Evolutionary conservation across 2,113 vertebrate genomes (phyloP).

Genomic region (Oryctolagus cuniculus): DNA sequence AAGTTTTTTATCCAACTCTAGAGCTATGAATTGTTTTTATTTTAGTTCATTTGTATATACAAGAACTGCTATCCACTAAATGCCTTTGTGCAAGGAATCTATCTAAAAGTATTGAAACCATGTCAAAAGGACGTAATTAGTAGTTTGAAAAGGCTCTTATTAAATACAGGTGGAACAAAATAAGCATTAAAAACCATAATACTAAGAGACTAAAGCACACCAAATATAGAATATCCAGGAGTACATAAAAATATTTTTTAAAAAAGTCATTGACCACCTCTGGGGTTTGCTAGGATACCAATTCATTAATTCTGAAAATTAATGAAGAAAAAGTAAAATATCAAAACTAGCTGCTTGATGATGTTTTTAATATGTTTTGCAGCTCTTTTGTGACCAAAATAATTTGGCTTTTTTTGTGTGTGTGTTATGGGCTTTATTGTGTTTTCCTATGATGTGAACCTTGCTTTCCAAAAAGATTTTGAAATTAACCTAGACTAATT

Average conservation of each 20-base stretch:
- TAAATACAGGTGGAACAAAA: background rate
- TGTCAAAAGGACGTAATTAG: background rate
- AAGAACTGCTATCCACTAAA: background rate
- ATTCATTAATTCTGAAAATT: slow-evolving; percentile 45
- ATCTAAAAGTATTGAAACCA: background rate
- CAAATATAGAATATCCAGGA: background rate
- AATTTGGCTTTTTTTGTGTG: background rate
- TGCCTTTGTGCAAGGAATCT: background rate
- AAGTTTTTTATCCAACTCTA: slow-evolving; percentile 2
- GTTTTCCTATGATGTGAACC: background rate
- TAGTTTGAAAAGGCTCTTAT: slow-evolving; percentile 28
- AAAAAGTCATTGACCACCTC: slow-evolving; percentile 27
- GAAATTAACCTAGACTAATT: slow-evolving; percentile 12
- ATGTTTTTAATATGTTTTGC: slow-evolving; percentile 20
- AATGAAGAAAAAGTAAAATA: slow-evolving; percentile 10
- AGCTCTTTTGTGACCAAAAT: slow-evolving; percentile 12
- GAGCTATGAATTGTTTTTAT: slow-evolving; percentile 24
- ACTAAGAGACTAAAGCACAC: background rate
- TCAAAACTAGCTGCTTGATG: background rate
- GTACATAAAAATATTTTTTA: slow-evolving; percentile 2
- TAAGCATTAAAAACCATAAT: background rate
- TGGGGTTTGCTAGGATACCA: background rate
- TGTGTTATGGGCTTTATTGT: background rate
- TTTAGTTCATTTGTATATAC: slow-evolving; percentile 5
- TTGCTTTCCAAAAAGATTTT: slow-evolving; percentile 36